phyloP scores from a whole-genome alignment of 2,888 invertebrate species.

The Capitulum mitella region DNA sequence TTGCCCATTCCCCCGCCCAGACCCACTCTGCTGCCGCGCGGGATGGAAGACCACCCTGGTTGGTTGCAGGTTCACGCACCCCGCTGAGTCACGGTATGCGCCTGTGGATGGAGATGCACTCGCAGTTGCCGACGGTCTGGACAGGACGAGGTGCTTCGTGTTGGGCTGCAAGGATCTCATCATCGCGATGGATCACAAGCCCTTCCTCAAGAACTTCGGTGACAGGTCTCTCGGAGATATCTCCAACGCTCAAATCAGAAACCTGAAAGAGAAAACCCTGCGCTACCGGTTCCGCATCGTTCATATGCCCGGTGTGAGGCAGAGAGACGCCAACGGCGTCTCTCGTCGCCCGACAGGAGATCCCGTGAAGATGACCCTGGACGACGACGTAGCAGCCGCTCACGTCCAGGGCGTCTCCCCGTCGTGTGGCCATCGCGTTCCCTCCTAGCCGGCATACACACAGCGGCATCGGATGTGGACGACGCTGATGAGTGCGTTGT shows the following conservation, averaged over 20 bases:
- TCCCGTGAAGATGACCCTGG: not conserved
- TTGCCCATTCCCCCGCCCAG: not conserved
- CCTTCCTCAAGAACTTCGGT: slow-evolving; percentile 6
- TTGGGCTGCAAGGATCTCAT: not conserved
- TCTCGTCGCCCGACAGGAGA: not conserved
- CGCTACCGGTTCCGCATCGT: not conserved
- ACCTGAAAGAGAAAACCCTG: not conserved
- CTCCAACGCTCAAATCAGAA: not conserved
- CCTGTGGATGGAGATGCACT: not conserved
- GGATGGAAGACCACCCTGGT: slow-evolving; percentile 8
- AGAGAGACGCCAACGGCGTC: not conserved
- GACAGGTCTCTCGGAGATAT: slow-evolving; percentile 12
- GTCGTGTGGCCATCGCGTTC: not conserved
- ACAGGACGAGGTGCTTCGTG: not conserved
- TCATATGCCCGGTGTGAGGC: not conserved
- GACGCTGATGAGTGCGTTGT: too few relatives aligned
- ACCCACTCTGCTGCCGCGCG: not conserved
- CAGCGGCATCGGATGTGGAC: not conserved
- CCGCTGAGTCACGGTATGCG: not conserved
- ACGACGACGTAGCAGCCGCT: not conserved
- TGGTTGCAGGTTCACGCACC: not conserved
- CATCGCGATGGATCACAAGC: slow-evolving; percentile 8
- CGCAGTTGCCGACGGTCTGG: not conserved
- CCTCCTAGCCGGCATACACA: not conserved
- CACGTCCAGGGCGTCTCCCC: too few relatives aligned